Base-by-base conservation (phyloP, 1,140 invertebrate species). In the Formica selysi region DNA sequence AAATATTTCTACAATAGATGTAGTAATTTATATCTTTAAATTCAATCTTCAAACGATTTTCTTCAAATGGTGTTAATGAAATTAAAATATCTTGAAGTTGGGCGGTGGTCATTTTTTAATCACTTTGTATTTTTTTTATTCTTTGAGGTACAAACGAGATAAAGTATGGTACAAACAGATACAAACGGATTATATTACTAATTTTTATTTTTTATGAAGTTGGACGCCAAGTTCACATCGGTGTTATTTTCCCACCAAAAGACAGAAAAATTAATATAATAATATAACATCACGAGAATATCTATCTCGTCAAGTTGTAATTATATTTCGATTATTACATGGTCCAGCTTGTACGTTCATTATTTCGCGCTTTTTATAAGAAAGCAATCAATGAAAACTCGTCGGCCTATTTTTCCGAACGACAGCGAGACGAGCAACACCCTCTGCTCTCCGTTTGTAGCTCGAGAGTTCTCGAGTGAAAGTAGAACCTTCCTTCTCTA, bases 401-500 rank as follows among this genome's bases (percentile, higher is more conserved):
- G 83, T 85, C 61, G 83, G 83, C 73, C 83, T 85, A 76, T 76
- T 85, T 85, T 85, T 36, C 36, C 36, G 36, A 76, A 62, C 70
- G 57, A 62, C 57, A 29, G 80, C 38, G 80, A 84, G 68, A 76
- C 59, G 70, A 76, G 54, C 26, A 38, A 36, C 70, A 74, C 80
- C 80, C 80, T 84, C 80, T 36, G 68, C 54, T 84, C 57, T 13
- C 80, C 68, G 70, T 74, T 71, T 74, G 51, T 84, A 74, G 54
- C 62, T 76, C 44, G 80, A 84, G 68, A 73, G 70, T 76, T 57
- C 80, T 76, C 80, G 57, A 84, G 80, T 84, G 80, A 84, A 84
- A 84, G 80, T 84, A 84, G 68, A 84, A 84, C 80, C 80, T 84
- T 84, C 71, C 80, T 84, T 84, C 44, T 80, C 78, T 80, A 80